phyloP scores from a whole-genome alignment of 2,888 invertebrate genomes.

The Abscondita cerata region DNA sequence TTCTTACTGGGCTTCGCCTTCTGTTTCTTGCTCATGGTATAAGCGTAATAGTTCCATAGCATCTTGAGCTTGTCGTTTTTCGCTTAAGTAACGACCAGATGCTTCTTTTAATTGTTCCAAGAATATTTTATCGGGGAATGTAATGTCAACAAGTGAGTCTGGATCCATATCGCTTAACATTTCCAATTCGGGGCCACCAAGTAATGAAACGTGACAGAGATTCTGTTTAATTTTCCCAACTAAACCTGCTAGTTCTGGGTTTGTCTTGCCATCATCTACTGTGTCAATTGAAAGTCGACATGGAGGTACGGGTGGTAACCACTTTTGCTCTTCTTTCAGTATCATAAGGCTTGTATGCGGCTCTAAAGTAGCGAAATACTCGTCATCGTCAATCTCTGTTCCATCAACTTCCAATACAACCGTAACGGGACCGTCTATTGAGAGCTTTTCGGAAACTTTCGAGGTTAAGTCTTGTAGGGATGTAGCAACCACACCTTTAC shows the following conservation, averaged over 20 bases:
- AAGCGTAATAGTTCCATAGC: constrained; percentile 84
- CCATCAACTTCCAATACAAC: constrained; percentile 92
- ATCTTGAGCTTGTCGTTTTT: constrained; percentile 86
- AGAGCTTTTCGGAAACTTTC: constrained; percentile 78
- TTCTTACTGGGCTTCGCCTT: constrained; percentile 29
- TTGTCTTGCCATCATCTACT: constrained; percentile 65
- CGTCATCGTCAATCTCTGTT: constrained; percentile 95
- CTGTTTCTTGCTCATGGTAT: constrained; percentile 62
- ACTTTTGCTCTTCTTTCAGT: constrained; percentile 77
- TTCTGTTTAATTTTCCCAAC: constrained; percentile 82
- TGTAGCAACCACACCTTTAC: constrained; percentile 82
- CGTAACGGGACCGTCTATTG: constrained; percentile 69
- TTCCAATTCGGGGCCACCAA: constrained; percentile 85
- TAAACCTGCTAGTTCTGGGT: constrained; percentile 71
- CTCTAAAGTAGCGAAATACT: constrained; percentile 90
- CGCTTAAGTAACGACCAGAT: constrained; percentile 79
- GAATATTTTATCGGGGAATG: constrained; percentile 75
- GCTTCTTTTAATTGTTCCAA: constrained; percentile 84
- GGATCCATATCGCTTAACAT: constrained; percentile 89
- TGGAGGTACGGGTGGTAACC: constrained; percentile 70
- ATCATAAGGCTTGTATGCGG: constrained; percentile 87
- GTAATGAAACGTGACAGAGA: constrained; percentile 82
- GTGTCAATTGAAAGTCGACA: constrained; percentile 69
- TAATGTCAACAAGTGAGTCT: constrained; percentile 83
- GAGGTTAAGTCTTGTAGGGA: constrained; percentile 79